phyloP scores from a whole-genome alignment of 1,140 invertebrate genomes.

The Arctopsyche grandis region DNA sequence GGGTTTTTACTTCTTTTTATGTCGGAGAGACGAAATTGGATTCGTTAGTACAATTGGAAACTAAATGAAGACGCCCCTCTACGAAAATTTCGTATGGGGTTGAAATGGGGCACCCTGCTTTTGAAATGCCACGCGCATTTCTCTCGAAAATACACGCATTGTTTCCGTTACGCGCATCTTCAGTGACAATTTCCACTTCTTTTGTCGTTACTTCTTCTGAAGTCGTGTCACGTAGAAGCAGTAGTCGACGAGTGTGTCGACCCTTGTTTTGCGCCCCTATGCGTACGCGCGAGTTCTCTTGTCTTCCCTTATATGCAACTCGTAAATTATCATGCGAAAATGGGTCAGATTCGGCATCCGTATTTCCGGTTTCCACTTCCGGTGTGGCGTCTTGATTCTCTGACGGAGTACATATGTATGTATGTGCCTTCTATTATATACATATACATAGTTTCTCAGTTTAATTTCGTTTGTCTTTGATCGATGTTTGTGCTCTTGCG shows the following conservation, averaged over 20 bases:
- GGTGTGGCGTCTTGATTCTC: too few relatives aligned
- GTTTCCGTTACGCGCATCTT: constrained; percentile 1
- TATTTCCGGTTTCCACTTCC: not conserved
- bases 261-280: not conserved
- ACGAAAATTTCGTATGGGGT: not conserved
- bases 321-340: constrained; percentile 7
- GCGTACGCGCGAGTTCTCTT: not conserved
- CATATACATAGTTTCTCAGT: too few relatives aligned
- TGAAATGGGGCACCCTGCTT: not conserved
- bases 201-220: not conserved
- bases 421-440: too few relatives aligned
- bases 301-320: not conserved
- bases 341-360: not conserved
- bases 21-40: not conserved
- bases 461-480: too few relatives aligned
- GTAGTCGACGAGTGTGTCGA: not conserved
- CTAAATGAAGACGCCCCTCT: not conserved
- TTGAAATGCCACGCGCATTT: not conserved
- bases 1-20: not conserved
- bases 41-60: not conserved
- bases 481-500: too few relatives aligned
- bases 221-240: not conserved
- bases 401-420: too few relatives aligned
- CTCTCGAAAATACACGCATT: constrained; percentile 2
- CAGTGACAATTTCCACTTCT: constrained; percentile 11